Evolutionary conservation across 2,888 invertebrate species (phyloP), one percentile per base, ranked within the genome.

Genomic region (Thecocarcelia acutangulata): DNA sequence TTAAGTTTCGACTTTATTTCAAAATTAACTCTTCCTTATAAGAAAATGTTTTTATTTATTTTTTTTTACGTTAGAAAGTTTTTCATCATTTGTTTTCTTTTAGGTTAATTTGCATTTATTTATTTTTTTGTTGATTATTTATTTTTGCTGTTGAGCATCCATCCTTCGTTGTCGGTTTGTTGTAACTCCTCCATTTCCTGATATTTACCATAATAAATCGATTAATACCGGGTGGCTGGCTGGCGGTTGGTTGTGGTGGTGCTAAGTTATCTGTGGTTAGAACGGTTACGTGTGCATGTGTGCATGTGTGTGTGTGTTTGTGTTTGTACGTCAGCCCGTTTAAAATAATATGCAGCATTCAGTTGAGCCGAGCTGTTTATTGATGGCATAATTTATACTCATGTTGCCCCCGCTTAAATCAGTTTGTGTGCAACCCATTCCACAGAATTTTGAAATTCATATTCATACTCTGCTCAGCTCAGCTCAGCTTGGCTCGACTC

Each of bases 171-270:
- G 44, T 33, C 19, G 64, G 66, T 70, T 72, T 33, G 44, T 12
- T 70, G 50, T 64, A 66, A 56, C 75, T 64, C 70, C 73, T 76
- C 69, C 68, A 52, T 77, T 81, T 79, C 81, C 76, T 73, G 66
- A 82, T 73, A 64, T 83, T 83, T 81, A 83, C 84, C 83, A 84
- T 84, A 84, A 81, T 83, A 84, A 85, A 85, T 84, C 85, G 84
- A 85, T 84, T 84, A 83, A 75, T 74, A 64, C 52, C 13, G 59
- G 44, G 37, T 50, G 80, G 40, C 48, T 72, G 59, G 44, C 21
- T 50, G 80, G 40, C 48, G 68, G 66, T 80, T 80, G 58, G 73
- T 28, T 74, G 33, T 33, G 59, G 74, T 68, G 54, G 73, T 78
- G 69, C 66, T 70, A 82, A 82, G 69, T 80, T 83, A 76, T 79